Evolutionary conservation across 2,113 vertebrate species (phyloP).

Genomic region (Cinclus cinclus): DNA sequence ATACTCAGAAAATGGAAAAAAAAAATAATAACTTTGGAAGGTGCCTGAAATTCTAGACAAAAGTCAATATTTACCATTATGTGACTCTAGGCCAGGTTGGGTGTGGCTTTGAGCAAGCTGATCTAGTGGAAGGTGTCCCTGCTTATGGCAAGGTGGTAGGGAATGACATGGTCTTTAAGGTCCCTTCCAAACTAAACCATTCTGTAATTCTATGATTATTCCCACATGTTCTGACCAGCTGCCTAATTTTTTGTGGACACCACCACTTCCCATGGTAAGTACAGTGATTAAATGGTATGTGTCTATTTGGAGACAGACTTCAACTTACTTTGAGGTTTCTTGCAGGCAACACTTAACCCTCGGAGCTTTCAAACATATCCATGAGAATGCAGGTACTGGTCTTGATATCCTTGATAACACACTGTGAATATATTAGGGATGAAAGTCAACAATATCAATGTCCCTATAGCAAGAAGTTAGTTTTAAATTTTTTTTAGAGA

Average conservation of each 20-base stretch:
- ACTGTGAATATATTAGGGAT: neutral
- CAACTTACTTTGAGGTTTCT: neutral
- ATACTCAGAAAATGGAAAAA: neutral
- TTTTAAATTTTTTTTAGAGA: neutral
- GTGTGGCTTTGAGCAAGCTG: neutral
- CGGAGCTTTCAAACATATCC: neutral
- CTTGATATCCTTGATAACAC: neutral
- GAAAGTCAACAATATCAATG: neutral
- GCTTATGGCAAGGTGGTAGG: neutral
- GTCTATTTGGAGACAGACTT: neutral
- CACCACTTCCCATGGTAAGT: neutral
- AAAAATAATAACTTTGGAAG: neutral
- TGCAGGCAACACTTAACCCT: neutral
- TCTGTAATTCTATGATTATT: neutral
- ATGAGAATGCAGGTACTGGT: neutral
- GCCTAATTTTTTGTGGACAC: neutral
- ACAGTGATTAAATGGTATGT: accelerated
- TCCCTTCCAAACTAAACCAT: neutral
- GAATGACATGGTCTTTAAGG: neutral
- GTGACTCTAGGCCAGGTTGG: neutral
- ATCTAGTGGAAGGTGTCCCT: neutral
- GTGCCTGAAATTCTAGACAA: neutral
- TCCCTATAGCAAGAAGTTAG: neutral
- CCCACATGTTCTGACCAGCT: neutral
- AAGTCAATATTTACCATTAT: neutral